Percentiles rank a stretch among this genome's conserved stretches.
These are phyloP conservation scores for Semotilus atromaculatus DNA, from an alignment of 2,797 vertebrate genomes.

Conservation along the genomic window DNA sequence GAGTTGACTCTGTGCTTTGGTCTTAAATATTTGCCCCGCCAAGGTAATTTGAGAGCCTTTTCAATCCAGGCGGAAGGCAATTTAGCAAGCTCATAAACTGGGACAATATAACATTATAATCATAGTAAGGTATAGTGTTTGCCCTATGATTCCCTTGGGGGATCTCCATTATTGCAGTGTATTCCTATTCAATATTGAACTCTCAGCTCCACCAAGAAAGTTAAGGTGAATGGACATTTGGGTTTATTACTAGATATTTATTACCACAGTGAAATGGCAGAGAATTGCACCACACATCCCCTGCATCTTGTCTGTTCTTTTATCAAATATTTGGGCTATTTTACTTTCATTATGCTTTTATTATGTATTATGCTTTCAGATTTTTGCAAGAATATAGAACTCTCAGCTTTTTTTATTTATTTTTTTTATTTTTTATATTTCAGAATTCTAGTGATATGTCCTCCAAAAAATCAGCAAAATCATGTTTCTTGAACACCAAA, in stretches of 20 bases:
- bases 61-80: constrained; percentile 55
- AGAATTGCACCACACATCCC: neutral
- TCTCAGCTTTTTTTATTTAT: neutral
- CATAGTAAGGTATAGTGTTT: constrained; percentile 44
- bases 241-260: constrained; percentile 36
- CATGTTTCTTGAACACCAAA: neutral
- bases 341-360: neutral
- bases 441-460: too few species aligned
- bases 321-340: neutral
- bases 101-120: constrained; percentile 63
- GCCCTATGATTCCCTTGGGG: constrained; percentile 38
- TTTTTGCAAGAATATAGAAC: neutral
- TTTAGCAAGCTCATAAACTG: constrained; percentile 63
- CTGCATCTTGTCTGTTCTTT: neutral
- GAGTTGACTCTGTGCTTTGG: constrained; percentile 42
- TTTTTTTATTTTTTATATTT: neutral
- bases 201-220: constrained; percentile 19
- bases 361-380: neutral
- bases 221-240: constrained; percentile 24
- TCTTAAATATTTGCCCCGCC: constrained; percentile 54
- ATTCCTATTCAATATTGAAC: constrained; percentile 41
- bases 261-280: neutral
- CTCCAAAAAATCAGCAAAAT: neutral
- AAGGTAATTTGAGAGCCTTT: constrained; percentile 62
- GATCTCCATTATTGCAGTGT: constrained; percentile 38